These are phyloP conservation scores for Aegotheles bennettii DNA, from an alignment of 2,113 vertebrate species.

Conservation along the genomic window DNA sequence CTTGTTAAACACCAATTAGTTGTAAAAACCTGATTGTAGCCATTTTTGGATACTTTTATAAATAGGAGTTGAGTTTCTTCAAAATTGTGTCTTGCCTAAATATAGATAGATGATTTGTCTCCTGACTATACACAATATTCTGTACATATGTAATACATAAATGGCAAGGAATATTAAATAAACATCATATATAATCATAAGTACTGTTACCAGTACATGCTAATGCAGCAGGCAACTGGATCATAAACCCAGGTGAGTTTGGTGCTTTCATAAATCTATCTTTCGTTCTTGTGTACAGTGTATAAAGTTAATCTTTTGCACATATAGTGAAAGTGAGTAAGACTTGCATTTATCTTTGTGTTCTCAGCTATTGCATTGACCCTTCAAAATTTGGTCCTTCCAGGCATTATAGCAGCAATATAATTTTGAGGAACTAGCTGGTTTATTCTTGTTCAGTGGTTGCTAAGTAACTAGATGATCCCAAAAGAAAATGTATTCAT, in stretches of 20 bases:
- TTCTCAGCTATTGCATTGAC: background rate
- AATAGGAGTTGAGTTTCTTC: background rate
- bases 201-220: background rate
- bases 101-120: background rate
- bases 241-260: background rate
- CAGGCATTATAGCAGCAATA: background rate
- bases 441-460: slow-evolving; percentile 16
- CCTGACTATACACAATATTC: background rate
- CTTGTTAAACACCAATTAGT: background rate
- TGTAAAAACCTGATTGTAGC: background rate
- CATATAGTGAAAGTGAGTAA: background rate
- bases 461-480: slow-evolving; percentile 60
- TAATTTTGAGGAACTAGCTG: background rate
- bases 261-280: background rate
- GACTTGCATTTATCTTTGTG: background rate
- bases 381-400: background rate
- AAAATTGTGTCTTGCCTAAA: background rate
- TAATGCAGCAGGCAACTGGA: background rate
- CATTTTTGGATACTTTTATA: background rate
- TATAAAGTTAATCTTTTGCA: background rate
- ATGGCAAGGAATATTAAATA: background rate
- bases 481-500: slow-evolving; percentile 23
- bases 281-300: background rate
- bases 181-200: background rate
- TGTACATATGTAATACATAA: background rate